Percentiles rank a stretch among this genome's conserved stretches.
Conservation (phyloP, 2,888 invertebrate genomes). For the Andrena dorsata region DNA sequence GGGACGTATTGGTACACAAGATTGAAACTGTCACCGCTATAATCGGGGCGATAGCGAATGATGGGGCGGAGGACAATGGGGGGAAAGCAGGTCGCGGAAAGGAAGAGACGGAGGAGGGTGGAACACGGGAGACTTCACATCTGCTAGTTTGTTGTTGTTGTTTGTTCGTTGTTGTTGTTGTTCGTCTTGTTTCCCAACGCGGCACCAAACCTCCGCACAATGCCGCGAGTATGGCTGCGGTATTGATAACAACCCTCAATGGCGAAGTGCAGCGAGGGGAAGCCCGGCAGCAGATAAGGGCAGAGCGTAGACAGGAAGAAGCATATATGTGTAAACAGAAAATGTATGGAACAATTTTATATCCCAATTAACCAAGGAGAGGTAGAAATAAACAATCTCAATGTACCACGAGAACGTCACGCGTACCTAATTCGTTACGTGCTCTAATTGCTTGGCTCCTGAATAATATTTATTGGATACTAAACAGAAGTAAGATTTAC, state of each 20-base stretch:
- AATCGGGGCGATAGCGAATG: conserved; percentile 71
- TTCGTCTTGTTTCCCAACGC: conserved; percentile 68
- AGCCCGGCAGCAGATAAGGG: conserved; percentile 20
- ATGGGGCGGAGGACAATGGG: conserved; percentile 68
- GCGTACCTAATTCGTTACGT: too few species aligned
- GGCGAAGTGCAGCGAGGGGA: conserved; percentile 29
- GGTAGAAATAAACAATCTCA: too few species aligned
- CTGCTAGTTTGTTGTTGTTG: conserved; percentile 68
- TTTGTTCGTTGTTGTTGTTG: conserved; percentile 65
- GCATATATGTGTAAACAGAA: not conserved
- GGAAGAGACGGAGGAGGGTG: conserved; percentile 58
- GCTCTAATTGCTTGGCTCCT: too few species aligned
- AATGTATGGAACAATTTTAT: conserved; percentile 6
- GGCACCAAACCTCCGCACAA: conserved; percentile 66
- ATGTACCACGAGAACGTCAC: too few species aligned
- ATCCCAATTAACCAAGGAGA: not conserved
- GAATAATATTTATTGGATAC: not conserved
- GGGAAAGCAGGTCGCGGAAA: conserved; percentile 67
- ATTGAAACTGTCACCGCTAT: conserved; percentile 72
- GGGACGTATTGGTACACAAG: conserved; percentile 54
- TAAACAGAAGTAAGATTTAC: not conserved
- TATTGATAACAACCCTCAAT: conserved; percentile 70
- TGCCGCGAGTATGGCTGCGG: conserved; percentile 62
- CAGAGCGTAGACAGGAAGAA: conserved; percentile 13
- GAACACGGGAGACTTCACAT: conserved; percentile 59